Conservation (phyloP, 2,888 invertebrate genomes). For the Thysanoteuthis rhombus region DNA sequence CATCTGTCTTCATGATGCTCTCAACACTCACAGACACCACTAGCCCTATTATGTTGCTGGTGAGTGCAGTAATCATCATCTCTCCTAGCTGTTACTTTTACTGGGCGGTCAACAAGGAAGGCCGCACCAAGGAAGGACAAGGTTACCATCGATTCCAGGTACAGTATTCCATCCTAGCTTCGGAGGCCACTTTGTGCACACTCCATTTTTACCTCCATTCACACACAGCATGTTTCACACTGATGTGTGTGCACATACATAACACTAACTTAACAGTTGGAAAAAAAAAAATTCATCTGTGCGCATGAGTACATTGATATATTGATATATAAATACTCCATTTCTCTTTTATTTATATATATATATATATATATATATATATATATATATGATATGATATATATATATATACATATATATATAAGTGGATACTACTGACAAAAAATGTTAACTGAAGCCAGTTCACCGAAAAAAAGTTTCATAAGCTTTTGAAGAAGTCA, state of each 20-base stretch:
- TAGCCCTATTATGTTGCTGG: conserved; percentile 29
- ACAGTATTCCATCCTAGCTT: conserved; percentile 23
- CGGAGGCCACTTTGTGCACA: background rate
- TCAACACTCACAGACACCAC: conserved; percentile 29
- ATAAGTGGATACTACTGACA: background rate
- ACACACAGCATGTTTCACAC: background rate
- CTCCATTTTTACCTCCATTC: background rate
- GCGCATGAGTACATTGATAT: background rate
- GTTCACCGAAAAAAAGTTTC: no score
- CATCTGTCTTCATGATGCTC: conserved; percentile 29
- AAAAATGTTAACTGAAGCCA: no score
- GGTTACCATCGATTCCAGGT: conserved; percentile 30
- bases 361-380: conserved; percentile 12
- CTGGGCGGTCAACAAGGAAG: conserved; percentile 30
- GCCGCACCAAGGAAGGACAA: conserved; percentile 31
- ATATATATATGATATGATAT: no score
- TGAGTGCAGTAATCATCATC: conserved; percentile 30
- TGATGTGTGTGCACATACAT: background rate
- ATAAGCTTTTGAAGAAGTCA: no score
- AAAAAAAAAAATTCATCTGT: background rate
- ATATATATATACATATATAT: background rate
- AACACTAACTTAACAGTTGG: background rate
- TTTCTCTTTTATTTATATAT: no score
- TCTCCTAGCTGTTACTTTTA: conserved; percentile 30
- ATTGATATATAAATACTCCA: background rate